These are phyloP conservation scores for Trachelus troglodyta DNA, from an alignment of 2,888 invertebrate genomes.

Conservation along the genomic window DNA sequence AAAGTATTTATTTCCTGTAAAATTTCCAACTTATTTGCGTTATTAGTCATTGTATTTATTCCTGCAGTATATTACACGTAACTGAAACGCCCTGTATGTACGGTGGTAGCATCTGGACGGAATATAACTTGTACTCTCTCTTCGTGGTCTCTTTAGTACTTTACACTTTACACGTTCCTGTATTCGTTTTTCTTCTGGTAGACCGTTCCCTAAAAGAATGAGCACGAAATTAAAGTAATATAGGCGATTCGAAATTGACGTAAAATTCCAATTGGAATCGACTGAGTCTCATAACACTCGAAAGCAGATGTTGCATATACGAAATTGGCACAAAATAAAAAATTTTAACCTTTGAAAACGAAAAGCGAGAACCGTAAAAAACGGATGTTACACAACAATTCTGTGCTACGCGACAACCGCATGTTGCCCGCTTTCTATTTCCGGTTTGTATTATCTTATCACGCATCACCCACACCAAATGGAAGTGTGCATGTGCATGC, in stretches of 20 bases:
- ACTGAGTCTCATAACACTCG: background rate
- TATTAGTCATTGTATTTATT: background rate
- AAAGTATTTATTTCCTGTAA: no score
- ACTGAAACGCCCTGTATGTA: background rate
- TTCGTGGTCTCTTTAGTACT: background rate
- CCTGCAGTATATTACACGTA: background rate
- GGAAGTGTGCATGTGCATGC: background rate
- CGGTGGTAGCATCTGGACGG: background rate
- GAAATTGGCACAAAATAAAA: background rate
- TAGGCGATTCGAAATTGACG: no score
- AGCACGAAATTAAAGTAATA: background rate
- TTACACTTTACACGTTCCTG: background rate
- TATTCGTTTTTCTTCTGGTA: background rate
- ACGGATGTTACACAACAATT: background rate
- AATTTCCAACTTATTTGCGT: no score
- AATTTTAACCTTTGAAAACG: background rate
- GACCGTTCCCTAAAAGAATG: background rate
- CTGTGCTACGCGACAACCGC: conserved; percentile 17
- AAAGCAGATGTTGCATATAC: background rate
- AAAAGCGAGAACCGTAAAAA: background rate
- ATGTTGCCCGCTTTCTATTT: conserved; percentile 18
- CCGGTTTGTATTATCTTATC: background rate
- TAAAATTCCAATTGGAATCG: background rate
- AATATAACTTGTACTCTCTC: background rate
- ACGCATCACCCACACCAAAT: background rate